Percentiles rank a stretch among this genome's conserved stretches.
Evolutionary conservation across 2,888 invertebrate species (phyloP).

Genomic region (Heliconius charithonia): DNA sequence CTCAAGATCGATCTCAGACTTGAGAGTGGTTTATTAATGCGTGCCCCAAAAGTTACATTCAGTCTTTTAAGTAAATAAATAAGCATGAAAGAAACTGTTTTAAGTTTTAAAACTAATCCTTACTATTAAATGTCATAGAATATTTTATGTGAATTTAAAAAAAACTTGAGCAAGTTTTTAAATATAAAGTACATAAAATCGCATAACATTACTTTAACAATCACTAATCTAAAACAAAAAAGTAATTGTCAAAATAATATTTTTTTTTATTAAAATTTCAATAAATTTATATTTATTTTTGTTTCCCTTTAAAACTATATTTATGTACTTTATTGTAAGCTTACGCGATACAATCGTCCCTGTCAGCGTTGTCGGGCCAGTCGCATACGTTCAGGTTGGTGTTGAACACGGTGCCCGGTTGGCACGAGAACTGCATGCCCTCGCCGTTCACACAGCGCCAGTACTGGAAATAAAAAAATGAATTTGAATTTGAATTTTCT

Average conservation of each 20-base stretch:
- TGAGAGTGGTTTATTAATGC: background rate
- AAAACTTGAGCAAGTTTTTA: constrained; percentile 25
- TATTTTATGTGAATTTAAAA: background rate
- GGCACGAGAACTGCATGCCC: constrained; percentile 88
- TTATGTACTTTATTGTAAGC: constrained; percentile 11
- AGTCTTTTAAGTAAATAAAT: constrained; percentile 20
- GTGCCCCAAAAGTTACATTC: background rate
- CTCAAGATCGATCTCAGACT: background rate
- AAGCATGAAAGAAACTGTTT: constrained; percentile 47
- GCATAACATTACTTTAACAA: background rate
- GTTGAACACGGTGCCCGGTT: constrained; percentile 90
- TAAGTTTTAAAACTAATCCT: constrained; percentile 36
- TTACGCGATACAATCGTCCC: constrained; percentile 81
- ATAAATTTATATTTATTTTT: background rate
- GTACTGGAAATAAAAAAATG: constrained; percentile 87
- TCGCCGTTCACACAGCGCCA: constrained; percentile 93
- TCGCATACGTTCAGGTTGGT: constrained; percentile 88
- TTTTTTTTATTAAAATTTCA: background rate
- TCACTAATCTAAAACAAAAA: background rate
- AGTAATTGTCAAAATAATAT: background rate
- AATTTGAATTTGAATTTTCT: no score
- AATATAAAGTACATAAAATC: constrained; percentile 25
- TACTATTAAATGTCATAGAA: constrained; percentile 28
- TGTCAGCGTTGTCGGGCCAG: constrained; percentile 90
- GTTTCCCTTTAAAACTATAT: background rate